These are phyloP conservation scores for Pluvianellus socialis DNA, from an alignment of 2,113 vertebrate genomes.

Conservation along the genomic window DNA sequence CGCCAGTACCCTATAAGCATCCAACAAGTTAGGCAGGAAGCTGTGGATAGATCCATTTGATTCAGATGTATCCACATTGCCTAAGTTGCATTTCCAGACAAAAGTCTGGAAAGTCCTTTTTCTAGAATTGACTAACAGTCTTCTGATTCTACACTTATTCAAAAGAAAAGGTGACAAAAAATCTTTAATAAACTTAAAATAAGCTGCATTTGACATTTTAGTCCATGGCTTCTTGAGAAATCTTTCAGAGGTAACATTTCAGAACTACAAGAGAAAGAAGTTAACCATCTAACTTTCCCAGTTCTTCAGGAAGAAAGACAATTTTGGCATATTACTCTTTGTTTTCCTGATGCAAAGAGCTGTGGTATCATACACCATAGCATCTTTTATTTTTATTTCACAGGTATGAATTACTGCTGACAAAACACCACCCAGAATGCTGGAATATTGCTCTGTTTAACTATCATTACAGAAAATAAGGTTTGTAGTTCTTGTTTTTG, in stretches of 20 bases:
- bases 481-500: background rate
- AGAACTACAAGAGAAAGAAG: constrained; percentile 5
- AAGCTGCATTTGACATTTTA: background rate
- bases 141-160: background rate
- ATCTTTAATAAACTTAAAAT: background rate
- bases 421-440: background rate
- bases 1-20: background rate
- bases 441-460: background rate
- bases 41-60: background rate
- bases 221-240: background rate
- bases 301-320: background rate
- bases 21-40: background rate
- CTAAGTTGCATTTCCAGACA: background rate
- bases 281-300: background rate
- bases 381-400: background rate
- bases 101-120: background rate
- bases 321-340: background rate
- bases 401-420: background rate
- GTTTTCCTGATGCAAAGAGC: background rate
- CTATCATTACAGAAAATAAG: constrained; percentile 9
- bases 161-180: background rate
- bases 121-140: background rate
- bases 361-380: background rate
- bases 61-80: background rate
- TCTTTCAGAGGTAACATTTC: background rate